These are phyloP conservation scores for Alca torda DNA, from an alignment of 2,797 vertebrate genomes.

Conservation along the genomic window DNA sequence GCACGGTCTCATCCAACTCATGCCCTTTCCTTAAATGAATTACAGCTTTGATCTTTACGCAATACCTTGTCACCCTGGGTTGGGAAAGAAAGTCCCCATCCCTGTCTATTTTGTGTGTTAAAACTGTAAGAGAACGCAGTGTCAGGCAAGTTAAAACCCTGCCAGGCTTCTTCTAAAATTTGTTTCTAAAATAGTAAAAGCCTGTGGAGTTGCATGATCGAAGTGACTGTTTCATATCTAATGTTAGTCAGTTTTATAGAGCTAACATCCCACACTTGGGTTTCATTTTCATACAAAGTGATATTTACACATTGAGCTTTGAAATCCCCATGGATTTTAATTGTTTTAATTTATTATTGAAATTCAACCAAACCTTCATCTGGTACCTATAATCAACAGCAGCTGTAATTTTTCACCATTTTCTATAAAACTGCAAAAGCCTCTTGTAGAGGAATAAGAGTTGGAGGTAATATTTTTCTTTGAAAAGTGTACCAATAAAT, in stretches of 20 bases:
- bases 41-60: neutral
- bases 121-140: neutral
- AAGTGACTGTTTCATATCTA: constrained; percentile 24
- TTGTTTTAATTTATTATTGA: constrained; percentile 64
- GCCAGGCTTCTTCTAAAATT: neutral
- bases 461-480: neutral
- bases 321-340: constrained; percentile 52
- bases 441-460: neutral
- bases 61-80: neutral
- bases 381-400: constrained; percentile 23
- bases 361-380: constrained; percentile 31
- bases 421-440: neutral
- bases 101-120: neutral
- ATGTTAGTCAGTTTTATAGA: neutral
- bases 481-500: neutral
- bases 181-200: constrained; percentile 21
- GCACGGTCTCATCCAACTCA: neutral
- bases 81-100: neutral
- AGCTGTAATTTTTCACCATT: neutral
- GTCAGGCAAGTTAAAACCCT: neutral
- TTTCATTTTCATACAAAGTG: constrained; percentile 41
- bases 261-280: constrained; percentile 28
- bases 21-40: neutral
- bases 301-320: constrained; percentile 43
- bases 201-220: neutral